phyloP scores from a whole-genome alignment of 2,113 vertebrate genomes.

The Tonatia bakeri region DNA sequence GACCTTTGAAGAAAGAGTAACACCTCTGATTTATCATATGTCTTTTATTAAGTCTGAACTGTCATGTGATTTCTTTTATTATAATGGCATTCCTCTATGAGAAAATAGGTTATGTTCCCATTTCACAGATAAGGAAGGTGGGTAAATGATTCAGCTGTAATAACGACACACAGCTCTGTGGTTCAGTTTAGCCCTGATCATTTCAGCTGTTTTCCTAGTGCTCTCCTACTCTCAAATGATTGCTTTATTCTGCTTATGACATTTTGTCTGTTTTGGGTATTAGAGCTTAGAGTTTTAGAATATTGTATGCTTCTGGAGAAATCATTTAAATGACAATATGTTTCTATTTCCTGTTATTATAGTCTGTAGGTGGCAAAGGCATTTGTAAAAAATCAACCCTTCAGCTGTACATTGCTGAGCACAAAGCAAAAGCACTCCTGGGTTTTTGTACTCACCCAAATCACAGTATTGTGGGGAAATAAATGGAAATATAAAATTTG shows the following conservation, averaged over 20 bases:
- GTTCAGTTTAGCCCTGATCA: not conserved
- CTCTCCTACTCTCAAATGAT: not conserved
- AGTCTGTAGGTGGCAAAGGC: not conserved
- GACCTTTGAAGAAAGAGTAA: not conserved
- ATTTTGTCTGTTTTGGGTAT: not conserved
- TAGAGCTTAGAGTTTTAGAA: not conserved
- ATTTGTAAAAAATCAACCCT: constrained; percentile 24
- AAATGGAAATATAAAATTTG: constrained; percentile 29
- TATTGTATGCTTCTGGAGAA: constrained; percentile 13
- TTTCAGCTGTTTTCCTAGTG: not conserved
- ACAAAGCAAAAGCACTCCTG: not conserved
- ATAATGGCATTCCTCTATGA: not conserved
- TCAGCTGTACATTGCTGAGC: not conserved
- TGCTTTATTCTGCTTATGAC: not conserved
- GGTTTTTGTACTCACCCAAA: not conserved
- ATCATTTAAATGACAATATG: constrained; percentile 56
- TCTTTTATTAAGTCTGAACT: constrained; percentile 10
- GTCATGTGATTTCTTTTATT: constrained; percentile 9
- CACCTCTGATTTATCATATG: not conserved
- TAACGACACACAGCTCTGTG: not conserved
- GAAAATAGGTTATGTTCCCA: not conserved
- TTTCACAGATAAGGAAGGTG: not conserved
- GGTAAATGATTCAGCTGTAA: not conserved
- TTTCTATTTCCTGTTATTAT: constrained; percentile 47
- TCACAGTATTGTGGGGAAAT: not conserved